Percentiles rank a stretch among this genome's conserved stretches.
Conservation (phyloP, 2,797 vertebrate genomes). For the Rhinophrynus dorsalis region DNA sequence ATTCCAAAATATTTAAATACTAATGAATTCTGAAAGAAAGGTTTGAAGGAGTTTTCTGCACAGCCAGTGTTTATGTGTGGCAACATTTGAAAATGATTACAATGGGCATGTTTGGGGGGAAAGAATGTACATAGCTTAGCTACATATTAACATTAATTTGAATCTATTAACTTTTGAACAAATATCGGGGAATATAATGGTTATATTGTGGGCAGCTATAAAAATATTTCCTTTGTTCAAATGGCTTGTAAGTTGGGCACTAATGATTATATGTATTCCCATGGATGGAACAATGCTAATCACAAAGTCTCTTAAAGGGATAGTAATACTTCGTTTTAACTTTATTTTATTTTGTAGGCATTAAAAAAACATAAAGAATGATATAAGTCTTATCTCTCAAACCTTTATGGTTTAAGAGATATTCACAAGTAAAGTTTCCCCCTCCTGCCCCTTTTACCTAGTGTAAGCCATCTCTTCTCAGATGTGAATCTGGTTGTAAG, state of each 20-base stretch:
- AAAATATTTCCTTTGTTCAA: not conserved
- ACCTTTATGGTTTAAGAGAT: too few relatives aligned
- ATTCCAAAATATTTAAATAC: not conserved
- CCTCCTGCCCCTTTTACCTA: too few relatives aligned
- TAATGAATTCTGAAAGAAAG: slow-evolving; percentile 11
- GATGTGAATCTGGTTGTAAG: too few relatives aligned
- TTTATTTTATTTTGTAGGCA: too few relatives aligned
- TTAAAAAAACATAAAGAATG: too few relatives aligned
- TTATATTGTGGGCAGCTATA: slow-evolving; percentile 19
- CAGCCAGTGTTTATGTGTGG: not conserved
- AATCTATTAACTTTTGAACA: slow-evolving; percentile 15
- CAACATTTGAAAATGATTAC: slow-evolving; percentile 40
- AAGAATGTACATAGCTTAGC: slow-evolving; percentile 2
- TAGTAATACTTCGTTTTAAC: too few relatives aligned
- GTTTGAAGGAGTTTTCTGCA: slow-evolving; percentile 18
- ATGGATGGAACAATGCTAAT: too few relatives aligned
- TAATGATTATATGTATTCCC: too few relatives aligned
- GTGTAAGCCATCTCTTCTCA: too few relatives aligned
- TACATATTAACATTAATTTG: slow-evolving; percentile 31
- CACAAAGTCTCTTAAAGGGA: too few relatives aligned
- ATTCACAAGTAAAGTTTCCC: too few relatives aligned
- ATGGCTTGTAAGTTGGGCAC: not conserved
- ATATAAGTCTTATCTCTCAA: too few relatives aligned
- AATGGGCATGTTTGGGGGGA: not conserved
- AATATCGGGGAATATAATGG: not conserved